A percentile compares a stretch with the other conserved stretches of the same genome.
Evolutionary conservation across 1,140 invertebrate genomes (phyloP).

Genomic region (Cepaea nemoralis): DNA sequence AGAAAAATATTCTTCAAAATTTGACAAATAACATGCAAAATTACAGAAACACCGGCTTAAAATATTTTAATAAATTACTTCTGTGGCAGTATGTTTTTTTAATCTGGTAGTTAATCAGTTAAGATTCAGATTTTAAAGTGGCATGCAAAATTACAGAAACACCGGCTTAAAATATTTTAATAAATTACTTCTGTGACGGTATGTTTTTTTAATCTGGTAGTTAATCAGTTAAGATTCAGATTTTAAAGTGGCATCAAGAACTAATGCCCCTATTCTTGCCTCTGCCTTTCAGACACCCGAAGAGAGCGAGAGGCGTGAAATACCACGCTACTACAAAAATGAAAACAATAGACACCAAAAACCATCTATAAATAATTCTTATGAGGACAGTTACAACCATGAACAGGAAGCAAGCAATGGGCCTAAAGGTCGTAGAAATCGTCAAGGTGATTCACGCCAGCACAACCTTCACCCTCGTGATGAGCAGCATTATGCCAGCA

Average conservation of each 20-base stretch:
- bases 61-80: too few relatives aligned
- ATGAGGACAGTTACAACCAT: neutral
- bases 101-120: too few relatives aligned
- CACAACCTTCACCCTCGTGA: neutral
- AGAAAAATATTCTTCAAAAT: too few relatives aligned
- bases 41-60: too few relatives aligned
- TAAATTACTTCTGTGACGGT: too few relatives aligned
- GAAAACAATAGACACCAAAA: neutral
- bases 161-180: too few relatives aligned
- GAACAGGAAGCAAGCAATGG: neutral
- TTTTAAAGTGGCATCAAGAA: neutral
- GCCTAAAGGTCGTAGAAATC: neutral
- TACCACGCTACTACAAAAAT: neutral
- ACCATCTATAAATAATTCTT: neutral
- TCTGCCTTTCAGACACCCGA: constrained; percentile 30
- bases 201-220: too few relatives aligned
- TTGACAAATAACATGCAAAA: too few relatives aligned
- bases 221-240: neutral
- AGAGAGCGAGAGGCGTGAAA: neutral
- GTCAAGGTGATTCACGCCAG: neutral
- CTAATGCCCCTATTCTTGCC: constrained; percentile 29
- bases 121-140: neutral
- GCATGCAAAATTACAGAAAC: too few relatives aligned
- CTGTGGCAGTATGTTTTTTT: too few relatives aligned
- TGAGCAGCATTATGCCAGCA: constrained; percentile 25